Conservation (phyloP, 2,797 vertebrate species). For the Etheostoma perlongum region DNA sequence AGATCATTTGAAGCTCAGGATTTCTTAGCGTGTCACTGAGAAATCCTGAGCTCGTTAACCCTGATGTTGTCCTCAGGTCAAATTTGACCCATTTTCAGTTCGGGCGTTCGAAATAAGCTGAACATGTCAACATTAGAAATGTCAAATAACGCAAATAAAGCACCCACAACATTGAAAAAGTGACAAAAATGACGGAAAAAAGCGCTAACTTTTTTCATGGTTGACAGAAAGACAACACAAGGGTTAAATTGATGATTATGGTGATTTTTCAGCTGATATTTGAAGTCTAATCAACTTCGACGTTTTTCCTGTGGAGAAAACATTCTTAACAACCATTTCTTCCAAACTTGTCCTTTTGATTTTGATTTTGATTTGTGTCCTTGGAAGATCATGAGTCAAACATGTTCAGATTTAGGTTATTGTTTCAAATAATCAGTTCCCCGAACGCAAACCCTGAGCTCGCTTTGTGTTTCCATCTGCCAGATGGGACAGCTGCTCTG, state of each 20-base stretch:
- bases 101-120: too few species aligned
- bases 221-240: too few species aligned
- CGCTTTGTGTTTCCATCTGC: slow-evolving; percentile 52
- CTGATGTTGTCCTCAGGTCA: too few species aligned
- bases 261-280: slow-evolving; percentile 15
- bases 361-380: slow-evolving; percentile 49
- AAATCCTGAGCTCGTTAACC: not conserved
- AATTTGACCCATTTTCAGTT: too few species aligned
- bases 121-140: too few species aligned
- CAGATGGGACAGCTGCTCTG: slow-evolving; percentile 73
- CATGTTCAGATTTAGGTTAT: slow-evolving; percentile 54
- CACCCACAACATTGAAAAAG: too few species aligned
- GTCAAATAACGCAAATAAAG: too few species aligned
- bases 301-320: slow-evolving; percentile 24
- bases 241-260: slow-evolving; percentile 4
- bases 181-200: too few species aligned
- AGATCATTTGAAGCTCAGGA: slow-evolving; percentile 5
- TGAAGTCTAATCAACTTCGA: slow-evolving; percentile 23
- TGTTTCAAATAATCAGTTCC: slow-evolving; percentile 51
- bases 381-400: slow-evolving; percentile 63
- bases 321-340: slow-evolving; percentile 4
- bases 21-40: not conserved
- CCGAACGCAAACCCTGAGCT: slow-evolving; percentile 64
- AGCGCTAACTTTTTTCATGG: too few species aligned
- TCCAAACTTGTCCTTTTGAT: slow-evolving; percentile 40